Evolutionary conservation across 2,888 invertebrate species (phyloP), one percentile per base, ranked within the genome.

Genomic region (Ennomos fuscantarius): DNA sequence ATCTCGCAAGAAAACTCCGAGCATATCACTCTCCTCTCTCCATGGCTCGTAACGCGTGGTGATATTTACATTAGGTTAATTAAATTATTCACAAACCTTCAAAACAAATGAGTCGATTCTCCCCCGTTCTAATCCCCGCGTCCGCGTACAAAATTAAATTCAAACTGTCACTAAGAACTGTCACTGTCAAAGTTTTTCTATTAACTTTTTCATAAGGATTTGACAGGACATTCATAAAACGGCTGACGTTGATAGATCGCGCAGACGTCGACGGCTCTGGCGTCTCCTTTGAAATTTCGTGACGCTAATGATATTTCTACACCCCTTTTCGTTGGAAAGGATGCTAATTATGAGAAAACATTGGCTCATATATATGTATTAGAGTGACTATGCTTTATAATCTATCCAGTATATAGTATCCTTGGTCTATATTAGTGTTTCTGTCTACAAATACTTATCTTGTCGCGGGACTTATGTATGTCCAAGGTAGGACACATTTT

Each of bases 181-280:
- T 75, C 84, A 78, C 74, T 81, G 86, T 87, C 86, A 81, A 89
- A 90, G 79, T 90, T 89, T 89, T 90, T 89, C 88, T 89, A 89
- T 89, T 87, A 90, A 88, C 83, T 89, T 87, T 87, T 84, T 84
- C 89, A 87, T 87, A 86, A 84, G 76, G 74, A 74, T 82, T 79
- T 87, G 90, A 89, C 87, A 84, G 88, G 80, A 84, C 86, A 84
- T 88, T 87, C 87, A 89, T 89, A 89, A 89, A 74, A 77, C 71
- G 67, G 54, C 51, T 48, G 87, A 87, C 87, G 78, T 82, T 89
- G 89, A 90, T 87, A 81, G 84, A 90, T 88, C 71, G 62, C 66
- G 62, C 60, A 61, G 62, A 63, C 65, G 71, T 63, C 69, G 65
- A 64, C 61, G 8, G 41, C 39, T 24, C 40, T 55, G 65, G 57